These are phyloP conservation scores for Pteria penguin DNA, from an alignment of 2,888 invertebrate species.

Conservation along the genomic window DNA sequence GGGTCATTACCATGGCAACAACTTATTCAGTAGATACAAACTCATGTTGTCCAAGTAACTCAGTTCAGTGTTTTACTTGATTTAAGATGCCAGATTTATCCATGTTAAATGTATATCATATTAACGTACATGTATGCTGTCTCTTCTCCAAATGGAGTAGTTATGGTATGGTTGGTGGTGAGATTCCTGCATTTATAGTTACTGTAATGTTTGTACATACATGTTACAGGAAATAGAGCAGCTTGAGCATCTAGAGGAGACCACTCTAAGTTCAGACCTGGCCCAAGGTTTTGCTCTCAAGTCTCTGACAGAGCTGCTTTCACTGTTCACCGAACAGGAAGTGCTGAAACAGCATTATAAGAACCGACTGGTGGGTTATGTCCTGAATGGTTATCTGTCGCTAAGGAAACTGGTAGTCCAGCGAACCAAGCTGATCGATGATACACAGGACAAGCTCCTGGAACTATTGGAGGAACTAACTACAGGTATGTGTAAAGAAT, in stretches of 20 bases:
- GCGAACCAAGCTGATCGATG: conserved; percentile 95
- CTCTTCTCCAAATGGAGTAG: too few relatives aligned
- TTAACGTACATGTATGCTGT: too few relatives aligned
- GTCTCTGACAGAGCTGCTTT: conserved; percentile 92
- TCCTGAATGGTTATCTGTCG: conserved; percentile 95
- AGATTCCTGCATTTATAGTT: too few relatives aligned
- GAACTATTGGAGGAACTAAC: conserved; percentile 97
- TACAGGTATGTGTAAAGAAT: conserved; percentile 84
- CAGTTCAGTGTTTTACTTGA: too few relatives aligned
- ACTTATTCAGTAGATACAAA: too few relatives aligned
- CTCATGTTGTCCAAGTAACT: too few relatives aligned
- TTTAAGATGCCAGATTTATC: too few relatives aligned
- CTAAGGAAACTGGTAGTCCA: conserved; percentile 94
- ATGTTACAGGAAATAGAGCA: conserved; percentile 80
- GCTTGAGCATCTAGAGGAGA: conserved; percentile 93
- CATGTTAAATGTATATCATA: too few relatives aligned
- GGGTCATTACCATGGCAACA: too few relatives aligned
- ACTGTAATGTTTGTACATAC: too few relatives aligned
- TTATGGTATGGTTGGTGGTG: too few relatives aligned
- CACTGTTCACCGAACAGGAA: conserved; percentile 92
- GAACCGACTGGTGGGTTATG: conserved; percentile 91
- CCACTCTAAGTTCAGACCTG: conserved; percentile 94
- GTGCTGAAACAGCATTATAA: conserved; percentile 94
- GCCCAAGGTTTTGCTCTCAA: conserved; percentile 96
- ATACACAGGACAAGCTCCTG: conserved; percentile 95